Percentiles rank a stretch among this genome's conserved stretches.
Conservation (phyloP, 2,113 vertebrate genomes). For the Pteronura brasiliensis region DNA sequence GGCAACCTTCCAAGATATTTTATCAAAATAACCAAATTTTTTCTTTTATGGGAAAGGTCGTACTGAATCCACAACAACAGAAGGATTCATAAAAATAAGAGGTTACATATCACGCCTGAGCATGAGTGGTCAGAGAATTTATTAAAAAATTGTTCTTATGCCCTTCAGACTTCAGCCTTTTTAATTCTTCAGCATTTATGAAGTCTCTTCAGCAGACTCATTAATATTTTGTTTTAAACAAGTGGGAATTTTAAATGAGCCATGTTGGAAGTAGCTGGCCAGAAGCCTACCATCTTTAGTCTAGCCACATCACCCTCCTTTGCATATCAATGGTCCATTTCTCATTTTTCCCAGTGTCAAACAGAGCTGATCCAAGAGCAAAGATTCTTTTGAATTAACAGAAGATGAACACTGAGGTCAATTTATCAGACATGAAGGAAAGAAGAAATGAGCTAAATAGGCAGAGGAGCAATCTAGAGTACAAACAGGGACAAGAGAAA, state of each 20-base stretch:
- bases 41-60: background rate
- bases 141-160: conserved; percentile 11
- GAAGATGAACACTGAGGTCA: background rate
- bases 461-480: background rate
- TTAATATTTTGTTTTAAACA: conserved; percentile 66
- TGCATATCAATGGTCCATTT: conserved; percentile 55
- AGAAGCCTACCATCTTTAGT: conserved; percentile 28
- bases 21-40: background rate
- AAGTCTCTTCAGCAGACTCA: background rate
- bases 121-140: conserved; percentile 5
- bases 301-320: background rate
- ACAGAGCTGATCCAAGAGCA: conserved; percentile 28
- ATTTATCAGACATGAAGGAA: conserved; percentile 25
- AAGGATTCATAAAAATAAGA: background rate
- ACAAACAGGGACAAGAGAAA: background rate
- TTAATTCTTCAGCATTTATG: conserved; percentile 19
- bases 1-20: background rate
- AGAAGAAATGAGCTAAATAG: background rate
- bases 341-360: conserved; percentile 21
- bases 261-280: conserved; percentile 26
- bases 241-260: conserved; percentile 61
- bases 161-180: conserved; percentile 10
- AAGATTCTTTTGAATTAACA: conserved; percentile 57
- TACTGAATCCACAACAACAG: background rate
- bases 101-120: background rate